Evolutionary conservation across 2,888 invertebrate genomes (phyloP).

Genomic region (Thymelicus acteon): DNA sequence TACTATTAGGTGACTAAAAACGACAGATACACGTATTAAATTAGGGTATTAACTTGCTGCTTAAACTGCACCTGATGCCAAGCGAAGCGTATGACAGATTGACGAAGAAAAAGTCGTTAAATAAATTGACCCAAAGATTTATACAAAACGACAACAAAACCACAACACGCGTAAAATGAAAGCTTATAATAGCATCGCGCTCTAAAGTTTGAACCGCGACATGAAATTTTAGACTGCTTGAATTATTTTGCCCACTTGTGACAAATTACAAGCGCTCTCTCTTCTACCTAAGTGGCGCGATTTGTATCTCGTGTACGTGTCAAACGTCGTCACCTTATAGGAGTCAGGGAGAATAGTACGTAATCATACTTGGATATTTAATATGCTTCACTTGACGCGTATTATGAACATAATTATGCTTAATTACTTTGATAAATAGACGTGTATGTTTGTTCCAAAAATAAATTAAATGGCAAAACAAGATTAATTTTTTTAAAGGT

Average conservation of each 20-base stretch:
- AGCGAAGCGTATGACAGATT: neutral
- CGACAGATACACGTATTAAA: too few relatives aligned
- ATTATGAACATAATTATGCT: neutral
- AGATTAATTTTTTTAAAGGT: too few relatives aligned
- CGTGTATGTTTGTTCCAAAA: too few relatives aligned
- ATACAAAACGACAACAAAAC: neutral
- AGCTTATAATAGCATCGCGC: neutral
- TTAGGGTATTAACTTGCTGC: too few relatives aligned
- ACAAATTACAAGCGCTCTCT: conserved; percentile 30
- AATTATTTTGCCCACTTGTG: conserved; percentile 28
- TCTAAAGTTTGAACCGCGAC: conserved; percentile 29
- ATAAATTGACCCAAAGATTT: neutral
- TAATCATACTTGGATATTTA: neutral
- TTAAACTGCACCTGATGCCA: neutral
- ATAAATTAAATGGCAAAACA: too few relatives aligned
- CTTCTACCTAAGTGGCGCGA: conserved; percentile 24
- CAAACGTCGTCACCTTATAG: conserved; percentile 3
- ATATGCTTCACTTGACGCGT: neutral
- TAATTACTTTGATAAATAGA: too few relatives aligned
- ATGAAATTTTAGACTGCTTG: conserved; percentile 29
- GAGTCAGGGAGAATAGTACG: neutral
- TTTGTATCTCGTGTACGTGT: conserved; percentile 24
- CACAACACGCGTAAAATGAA: neutral
- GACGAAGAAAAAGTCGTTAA: neutral
- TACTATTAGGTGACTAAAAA: too few relatives aligned